Evolutionary conservation across 2,113 vertebrate genomes (phyloP).

Genomic region (Perca fluviatilis): DNA sequence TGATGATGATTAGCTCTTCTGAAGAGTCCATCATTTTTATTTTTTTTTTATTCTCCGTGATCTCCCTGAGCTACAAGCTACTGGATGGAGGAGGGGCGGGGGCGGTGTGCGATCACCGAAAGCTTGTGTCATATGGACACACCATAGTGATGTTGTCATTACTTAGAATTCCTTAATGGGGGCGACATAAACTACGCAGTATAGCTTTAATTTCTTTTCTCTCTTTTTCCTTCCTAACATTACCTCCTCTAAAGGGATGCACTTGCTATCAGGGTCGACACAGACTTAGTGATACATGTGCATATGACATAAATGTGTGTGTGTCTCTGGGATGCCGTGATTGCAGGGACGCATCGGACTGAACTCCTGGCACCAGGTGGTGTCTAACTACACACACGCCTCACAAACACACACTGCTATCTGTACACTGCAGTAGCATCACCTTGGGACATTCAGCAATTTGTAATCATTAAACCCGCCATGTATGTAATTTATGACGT

Average conservation of each 20-base stretch:
- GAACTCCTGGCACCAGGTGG: not conserved
- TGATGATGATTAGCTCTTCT: no score
- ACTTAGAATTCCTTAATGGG: no score
- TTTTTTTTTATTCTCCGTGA: no score
- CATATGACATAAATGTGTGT: not conserved
- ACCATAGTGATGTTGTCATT: no score
- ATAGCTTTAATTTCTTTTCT: no score
- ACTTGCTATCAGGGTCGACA: not conserved
- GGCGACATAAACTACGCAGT: no score
- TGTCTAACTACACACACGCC: not conserved
- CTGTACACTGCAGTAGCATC: not conserved
- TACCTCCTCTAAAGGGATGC: not conserved
- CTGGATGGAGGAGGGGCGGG: no score
- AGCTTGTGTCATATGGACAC: no score
- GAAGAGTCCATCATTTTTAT: no score
- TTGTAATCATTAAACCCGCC: conserved; percentile 24
- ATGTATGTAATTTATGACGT: not conserved
- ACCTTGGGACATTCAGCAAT: conserved; percentile 1
- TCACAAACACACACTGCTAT: not conserved
- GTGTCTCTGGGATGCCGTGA: not conserved
- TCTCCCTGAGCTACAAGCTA: no score
- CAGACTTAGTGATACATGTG: not conserved
- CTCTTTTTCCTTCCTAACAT: no score
- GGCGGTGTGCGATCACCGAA: no score
- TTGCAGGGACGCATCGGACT: not conserved